Evolutionary conservation across 2,113 vertebrate species (phyloP), one percentile per base, ranked within the genome.

Genomic region (Casuarius casuarius): DNA sequence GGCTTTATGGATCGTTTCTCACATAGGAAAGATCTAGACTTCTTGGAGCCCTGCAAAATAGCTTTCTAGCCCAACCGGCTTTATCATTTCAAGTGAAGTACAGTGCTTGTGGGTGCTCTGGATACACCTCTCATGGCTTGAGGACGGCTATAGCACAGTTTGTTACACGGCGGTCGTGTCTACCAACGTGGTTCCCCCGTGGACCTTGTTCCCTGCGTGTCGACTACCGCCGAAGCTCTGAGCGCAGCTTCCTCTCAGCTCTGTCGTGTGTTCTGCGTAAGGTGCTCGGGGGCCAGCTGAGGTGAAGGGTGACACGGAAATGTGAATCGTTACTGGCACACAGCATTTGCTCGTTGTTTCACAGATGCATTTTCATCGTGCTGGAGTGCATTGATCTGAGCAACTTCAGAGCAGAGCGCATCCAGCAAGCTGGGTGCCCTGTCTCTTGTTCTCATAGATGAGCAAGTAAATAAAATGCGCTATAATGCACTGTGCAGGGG

Each of bases 1-100:
- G 25, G 67, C 85, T 79, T 42, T 22, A 0, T 10, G 74, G 28
- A 10, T 66, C 76, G 5, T 33, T 61, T 75, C 42, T 89, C 80
- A 33, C 1, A 0, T 20, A 14, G 22, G 23, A 40, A 9, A 58
- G 59, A 10, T 12, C 4, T 33, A 54, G 49, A 17, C 65, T 54
- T 40, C 61, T 16, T 0, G 0, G 35, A 58, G 76, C 89, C 83
- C 90, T 8, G n/a, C 62, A 5, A 85, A 54, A 28, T 9, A 16
- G 40, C 6, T 63, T 59, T 29, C 80, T 19, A 10, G 35, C 85
- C 33, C 10, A 8, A 0, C 31, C 52, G 10, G 46, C 1, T 11
- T 3, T 5, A 3, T 35, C 16, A 0, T n/a, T 21, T 3, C 10
- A 6, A 23, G 51, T 4, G 5, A 7, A 38, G 63, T 5, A 4